Evolutionary conservation across 2,888 invertebrate genomes (phyloP).

Genomic region (Sphinx pinastri): DNA sequence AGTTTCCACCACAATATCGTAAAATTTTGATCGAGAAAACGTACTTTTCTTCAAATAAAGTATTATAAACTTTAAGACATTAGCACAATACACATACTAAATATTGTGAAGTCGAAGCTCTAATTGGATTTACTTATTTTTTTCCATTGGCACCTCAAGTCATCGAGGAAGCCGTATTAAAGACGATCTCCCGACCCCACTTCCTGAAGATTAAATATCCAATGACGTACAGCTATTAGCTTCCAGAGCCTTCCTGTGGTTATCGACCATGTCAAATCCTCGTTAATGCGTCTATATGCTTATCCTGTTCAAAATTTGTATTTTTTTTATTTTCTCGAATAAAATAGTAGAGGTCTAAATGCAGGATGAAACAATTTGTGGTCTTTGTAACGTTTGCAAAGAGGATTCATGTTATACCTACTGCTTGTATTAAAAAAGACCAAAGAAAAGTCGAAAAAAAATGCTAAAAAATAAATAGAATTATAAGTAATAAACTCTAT

Average conservation of each 20-base stretch:
- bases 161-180: slow-evolving; percentile 32
- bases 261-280: slow-evolving; percentile 23
- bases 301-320: slow-evolving; percentile 21
- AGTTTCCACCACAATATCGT: too few species aligned
- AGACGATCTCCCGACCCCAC: slow-evolving; percentile 31
- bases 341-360: too few species aligned
- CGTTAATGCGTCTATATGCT: slow-evolving; percentile 15
- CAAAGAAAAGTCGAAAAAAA: too few species aligned
- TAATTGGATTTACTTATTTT: slow-evolving; percentile 19
- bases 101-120: neutral
- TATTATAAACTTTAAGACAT: neutral
- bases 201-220: slow-evolving; percentile 43
- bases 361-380: too few species aligned
- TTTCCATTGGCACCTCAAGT: slow-evolving; percentile 20
- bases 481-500: too few species aligned
- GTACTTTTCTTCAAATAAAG: neutral
- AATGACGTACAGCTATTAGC: slow-evolving; percentile 37
- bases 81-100: neutral
- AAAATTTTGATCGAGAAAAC: neutral
- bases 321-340: neutral
- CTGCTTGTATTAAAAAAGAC: too few species aligned
- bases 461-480: too few species aligned
- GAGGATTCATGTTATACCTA: too few species aligned
- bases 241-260: slow-evolving; percentile 47
- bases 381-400: too few species aligned